phyloP scores from a whole-genome alignment of 2,888 invertebrate species.

The Podotricha telesiphe region DNA sequence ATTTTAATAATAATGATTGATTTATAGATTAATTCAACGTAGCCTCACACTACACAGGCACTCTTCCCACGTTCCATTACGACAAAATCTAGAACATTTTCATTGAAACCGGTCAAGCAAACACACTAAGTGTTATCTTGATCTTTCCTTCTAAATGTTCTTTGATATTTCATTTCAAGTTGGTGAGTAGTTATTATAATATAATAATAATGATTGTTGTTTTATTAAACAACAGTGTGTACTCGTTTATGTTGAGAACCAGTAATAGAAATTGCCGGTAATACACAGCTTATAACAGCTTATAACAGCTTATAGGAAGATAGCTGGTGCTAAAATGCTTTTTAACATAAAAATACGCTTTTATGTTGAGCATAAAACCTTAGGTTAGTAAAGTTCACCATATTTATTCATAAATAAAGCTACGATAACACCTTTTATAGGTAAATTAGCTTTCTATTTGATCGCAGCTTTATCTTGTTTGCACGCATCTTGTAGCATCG shows the following conservation, averaged over 20 bases:
- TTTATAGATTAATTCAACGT: not conserved
- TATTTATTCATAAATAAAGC: conserved; percentile 9
- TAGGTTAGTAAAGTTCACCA: not conserved
- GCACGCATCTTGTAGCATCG: too few relatives aligned
- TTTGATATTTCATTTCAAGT: conserved; percentile 15
- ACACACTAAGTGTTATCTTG: conserved; percentile 2
- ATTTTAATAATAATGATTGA: too few relatives aligned
- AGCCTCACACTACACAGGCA: not conserved
- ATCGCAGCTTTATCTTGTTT: not conserved
- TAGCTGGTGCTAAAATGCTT: not conserved
- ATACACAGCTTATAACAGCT: not conserved
- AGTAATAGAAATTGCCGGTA: not conserved
- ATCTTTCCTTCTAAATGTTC: conserved; percentile 12
- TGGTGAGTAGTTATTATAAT: not conserved
- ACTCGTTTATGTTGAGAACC: not conserved
- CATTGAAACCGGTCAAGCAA: conserved; percentile 14
- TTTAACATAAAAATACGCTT: conserved; percentile 2
- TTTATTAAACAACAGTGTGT: not conserved
- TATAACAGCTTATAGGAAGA: not conserved
- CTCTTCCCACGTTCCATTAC: not conserved
- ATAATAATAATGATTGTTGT: not conserved
- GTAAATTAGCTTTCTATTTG: not conserved
- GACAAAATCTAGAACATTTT: conserved; percentile 16
- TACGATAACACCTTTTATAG: not conserved
- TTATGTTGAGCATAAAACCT: not conserved